These are phyloP conservation scores for Denticeps clupeoides DNA, from an alignment of 2,797 vertebrate genomes.

Conservation along the genomic window DNA sequence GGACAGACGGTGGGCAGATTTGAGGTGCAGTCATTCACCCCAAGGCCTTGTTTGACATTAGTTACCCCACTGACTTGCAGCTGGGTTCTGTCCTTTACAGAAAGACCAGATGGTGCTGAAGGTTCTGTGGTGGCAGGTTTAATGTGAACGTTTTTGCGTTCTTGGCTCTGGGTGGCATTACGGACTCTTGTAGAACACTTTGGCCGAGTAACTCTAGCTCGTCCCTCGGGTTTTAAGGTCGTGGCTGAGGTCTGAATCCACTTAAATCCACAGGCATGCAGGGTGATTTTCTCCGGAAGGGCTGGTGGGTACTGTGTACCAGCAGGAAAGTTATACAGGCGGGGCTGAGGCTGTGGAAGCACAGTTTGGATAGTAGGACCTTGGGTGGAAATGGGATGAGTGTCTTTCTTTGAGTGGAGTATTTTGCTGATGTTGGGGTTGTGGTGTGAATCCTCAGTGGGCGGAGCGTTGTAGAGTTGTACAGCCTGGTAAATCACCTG, in stretches of 20 bases:
- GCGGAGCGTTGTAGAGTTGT: constrained; percentile 22
- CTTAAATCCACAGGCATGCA: neutral
- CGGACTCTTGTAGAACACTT: too few species aligned
- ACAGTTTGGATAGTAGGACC: too few species aligned
- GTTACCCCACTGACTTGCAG: neutral
- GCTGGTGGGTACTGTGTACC: constrained; percentile 44
- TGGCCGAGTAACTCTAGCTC: too few species aligned
- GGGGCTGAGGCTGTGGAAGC: neutral
- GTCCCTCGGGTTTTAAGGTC: too few species aligned
- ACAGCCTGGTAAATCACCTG: constrained; percentile 40
- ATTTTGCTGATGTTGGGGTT: neutral
- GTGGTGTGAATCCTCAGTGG: neutral
- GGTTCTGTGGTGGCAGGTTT: too few species aligned
- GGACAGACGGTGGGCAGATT: constrained; percentile 10
- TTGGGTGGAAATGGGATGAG: too few species aligned
- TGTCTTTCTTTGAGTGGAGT: too few species aligned
- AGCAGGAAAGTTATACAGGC: constrained; percentile 30
- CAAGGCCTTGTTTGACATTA: neutral
- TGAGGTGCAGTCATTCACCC: neutral
- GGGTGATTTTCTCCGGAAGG: constrained; percentile 40
- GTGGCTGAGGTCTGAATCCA: neutral
- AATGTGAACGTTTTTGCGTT: too few species aligned
- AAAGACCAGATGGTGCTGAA: too few species aligned
- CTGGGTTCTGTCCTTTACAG: neutral
- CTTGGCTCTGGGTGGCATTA: too few species aligned